Evolutionary conservation across 2,113 vertebrate species (phyloP).

Genomic region (Tamias sibiricus): DNA sequence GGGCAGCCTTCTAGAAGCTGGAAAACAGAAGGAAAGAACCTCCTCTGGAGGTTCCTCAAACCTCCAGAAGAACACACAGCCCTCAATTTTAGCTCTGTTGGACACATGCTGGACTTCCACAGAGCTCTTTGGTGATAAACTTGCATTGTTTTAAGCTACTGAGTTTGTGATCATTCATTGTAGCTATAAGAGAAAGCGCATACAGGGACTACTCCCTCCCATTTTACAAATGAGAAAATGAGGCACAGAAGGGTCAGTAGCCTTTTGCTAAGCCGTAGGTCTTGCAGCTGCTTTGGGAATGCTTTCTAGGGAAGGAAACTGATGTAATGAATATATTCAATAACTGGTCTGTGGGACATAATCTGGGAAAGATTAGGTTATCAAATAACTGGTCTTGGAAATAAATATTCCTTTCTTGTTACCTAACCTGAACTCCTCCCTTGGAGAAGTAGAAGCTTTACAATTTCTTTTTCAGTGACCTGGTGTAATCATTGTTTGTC

Average conservation of each 20-base stretch:
- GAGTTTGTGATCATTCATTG: neutral
- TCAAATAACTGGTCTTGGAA: conserved; percentile 35
- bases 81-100: neutral
- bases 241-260: neutral
- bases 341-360: neutral
- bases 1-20: neutral
- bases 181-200: neutral
- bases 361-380: conserved; percentile 16
- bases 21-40: neutral
- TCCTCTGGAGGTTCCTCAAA: neutral
- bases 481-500: neutral
- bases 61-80: neutral
- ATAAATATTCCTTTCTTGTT: neutral
- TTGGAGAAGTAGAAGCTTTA: neutral
- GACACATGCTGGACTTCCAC: neutral
- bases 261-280: neutral
- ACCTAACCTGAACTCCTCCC: neutral
- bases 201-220: neutral
- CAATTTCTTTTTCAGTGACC: neutral
- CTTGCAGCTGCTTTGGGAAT: neutral
- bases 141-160: neutral
- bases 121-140: neutral
- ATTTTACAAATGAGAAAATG: neutral
- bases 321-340: neutral
- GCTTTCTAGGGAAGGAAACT: neutral